A percentile compares a stretch with the other conserved stretches of the same genome.
Evolutionary conservation across 2,888 invertebrate species (phyloP).

Genomic region (Clusia tigrina): DNA sequence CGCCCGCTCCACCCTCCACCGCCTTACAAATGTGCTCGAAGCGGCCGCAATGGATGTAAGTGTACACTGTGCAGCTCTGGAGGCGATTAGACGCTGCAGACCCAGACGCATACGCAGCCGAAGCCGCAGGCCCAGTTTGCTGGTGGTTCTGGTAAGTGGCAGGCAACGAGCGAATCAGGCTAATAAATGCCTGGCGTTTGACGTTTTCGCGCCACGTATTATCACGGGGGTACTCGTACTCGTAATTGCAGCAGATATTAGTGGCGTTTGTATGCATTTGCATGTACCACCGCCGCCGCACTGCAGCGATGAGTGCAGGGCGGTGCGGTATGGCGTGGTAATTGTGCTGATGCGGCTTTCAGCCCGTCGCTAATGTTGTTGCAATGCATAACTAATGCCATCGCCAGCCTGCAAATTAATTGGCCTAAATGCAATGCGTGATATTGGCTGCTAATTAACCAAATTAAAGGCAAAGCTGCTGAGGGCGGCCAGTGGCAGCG

Average conservation of each 20-base stretch:
- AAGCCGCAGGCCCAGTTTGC: background rate
- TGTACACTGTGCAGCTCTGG: background rate
- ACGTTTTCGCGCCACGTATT: too few relatives aligned
- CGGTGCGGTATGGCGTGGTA: background rate
- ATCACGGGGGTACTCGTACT: too few relatives aligned
- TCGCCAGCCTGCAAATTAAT: constrained; percentile 32
- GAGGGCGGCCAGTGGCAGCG: background rate
- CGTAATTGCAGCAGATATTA: too few relatives aligned
- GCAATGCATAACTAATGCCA: background rate
- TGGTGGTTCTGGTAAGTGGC: too few relatives aligned
- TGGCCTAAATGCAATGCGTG: constrained; percentile 15
- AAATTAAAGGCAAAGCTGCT: too few relatives aligned
- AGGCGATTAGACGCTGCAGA: background rate
- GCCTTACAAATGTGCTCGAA: background rate
- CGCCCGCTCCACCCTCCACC: too few relatives aligned
- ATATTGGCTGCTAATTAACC: constrained; percentile 35
- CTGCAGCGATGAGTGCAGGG: background rate
- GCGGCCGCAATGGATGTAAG: background rate
- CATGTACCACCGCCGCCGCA: background rate
- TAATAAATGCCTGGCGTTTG: too few relatives aligned
- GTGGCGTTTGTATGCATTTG: background rate
- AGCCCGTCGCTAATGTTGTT: too few relatives aligned
- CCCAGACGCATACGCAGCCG: background rate
- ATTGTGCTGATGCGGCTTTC: background rate
- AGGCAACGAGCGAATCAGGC: too few relatives aligned